Evolutionary conservation across 2,797 vertebrate species (phyloP), one percentile per base, ranked within the genome.

Genomic region (Otolemur crassicaudatus): DNA sequence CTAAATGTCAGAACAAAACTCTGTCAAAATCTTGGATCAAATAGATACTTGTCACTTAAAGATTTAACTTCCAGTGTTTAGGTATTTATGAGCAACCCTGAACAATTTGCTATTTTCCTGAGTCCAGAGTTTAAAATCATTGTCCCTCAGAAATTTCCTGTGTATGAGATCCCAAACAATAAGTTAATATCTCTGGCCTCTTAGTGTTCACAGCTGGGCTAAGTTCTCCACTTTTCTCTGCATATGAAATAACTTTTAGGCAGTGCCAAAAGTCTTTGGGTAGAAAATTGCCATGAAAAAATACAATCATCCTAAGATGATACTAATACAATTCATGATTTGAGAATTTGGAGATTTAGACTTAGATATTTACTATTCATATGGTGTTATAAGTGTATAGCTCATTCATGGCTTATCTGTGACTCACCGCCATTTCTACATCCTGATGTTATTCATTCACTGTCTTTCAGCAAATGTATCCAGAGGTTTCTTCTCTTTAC

Each of bases 61-160:
- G 40, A 89, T 90, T 91, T 75, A 43, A 56, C 20, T 83, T 25
- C 10, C 7, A 83, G 85, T 73, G 67, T 79, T 88, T 80, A 81
- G 31, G 4, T 86, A 69, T 82, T 96, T 83, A 40, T 79, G 43
- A 79, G 31, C 31, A 89, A 83, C 3, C 1, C 27, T 79, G 40
- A 92, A 23, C 16, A 70, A 88, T 43, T 67, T 93, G 23, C 14
- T 79, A n/a, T 34, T 56, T 87, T 77, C 67, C 31, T 69, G 17
- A 97, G 37, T 90, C 58, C 69, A 86, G 60, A 43, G 17, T 60
- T 69, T 92, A 88, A 86, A 82, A 79, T 25, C 61, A 84, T 25
- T 92, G 31, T n/a, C 27, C 19, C 29, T 22, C 10, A 73, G 76
- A 73, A 69, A 3, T 2, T 77, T 87, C n/a, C 76, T 73, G 25